Evolutionary conservation across 2,888 invertebrate species (phyloP).

Genomic region (Ganaspis brasiliensis): DNA sequence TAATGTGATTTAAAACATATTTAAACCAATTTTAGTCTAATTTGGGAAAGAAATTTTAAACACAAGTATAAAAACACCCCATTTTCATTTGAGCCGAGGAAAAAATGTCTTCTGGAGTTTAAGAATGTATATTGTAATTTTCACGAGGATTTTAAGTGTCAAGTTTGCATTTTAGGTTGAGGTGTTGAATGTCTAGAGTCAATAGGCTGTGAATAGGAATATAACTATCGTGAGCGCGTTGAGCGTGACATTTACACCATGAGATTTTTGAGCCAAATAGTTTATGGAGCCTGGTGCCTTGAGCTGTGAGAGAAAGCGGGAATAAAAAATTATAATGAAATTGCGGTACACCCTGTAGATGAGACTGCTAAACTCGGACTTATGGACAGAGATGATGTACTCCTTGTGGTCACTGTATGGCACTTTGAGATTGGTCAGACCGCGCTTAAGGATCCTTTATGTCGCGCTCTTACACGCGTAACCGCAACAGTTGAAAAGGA

Average conservation of each 20-base stretch:
- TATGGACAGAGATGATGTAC: conserved; percentile 51
- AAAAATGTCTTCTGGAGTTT: not conserved
- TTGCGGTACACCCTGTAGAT: conserved; percentile 41
- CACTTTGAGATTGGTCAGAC: conserved; percentile 68
- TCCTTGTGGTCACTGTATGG: conserved; percentile 70
- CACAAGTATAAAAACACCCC: no score
- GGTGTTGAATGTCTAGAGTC: conserved; percentile 12
- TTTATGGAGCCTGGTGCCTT: conserved; percentile 7
- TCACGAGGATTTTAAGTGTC: not conserved
- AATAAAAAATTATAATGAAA: conserved; percentile 40
- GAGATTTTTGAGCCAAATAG: conserved; percentile 22
- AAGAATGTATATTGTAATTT: not conserved
- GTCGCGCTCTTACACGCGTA: conserved; percentile 62
- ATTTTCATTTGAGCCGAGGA: not conserved
- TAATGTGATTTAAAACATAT: no score
- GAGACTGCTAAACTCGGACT: conserved; percentile 30
- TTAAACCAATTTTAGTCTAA: no score
- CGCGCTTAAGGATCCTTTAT: conserved; percentile 66
- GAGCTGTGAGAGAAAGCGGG: not conserved
- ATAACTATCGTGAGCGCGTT: conserved; percentile 15
- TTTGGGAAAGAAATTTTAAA: no score
- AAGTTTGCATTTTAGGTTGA: not conserved
- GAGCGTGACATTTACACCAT: conserved; percentile 24
- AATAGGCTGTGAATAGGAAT: conserved; percentile 23
- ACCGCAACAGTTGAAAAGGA: conserved; percentile 67